Conservation (phyloP, 2,888 invertebrate species). For the Trachelus tabidus region DNA sequence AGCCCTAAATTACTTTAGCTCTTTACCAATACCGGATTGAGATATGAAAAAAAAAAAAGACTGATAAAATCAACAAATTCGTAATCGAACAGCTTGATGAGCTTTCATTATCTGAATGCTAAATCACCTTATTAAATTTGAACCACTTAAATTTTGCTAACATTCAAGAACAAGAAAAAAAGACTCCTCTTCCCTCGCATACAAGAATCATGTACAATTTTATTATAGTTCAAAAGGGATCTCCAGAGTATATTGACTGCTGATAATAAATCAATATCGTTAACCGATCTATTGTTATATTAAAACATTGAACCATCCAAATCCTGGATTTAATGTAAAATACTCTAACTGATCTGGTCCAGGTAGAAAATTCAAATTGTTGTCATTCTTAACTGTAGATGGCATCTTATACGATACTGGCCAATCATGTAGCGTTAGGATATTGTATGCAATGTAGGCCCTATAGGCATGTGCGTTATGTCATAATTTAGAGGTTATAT, state of each 20-base stretch:
- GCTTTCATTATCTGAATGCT: not conserved
- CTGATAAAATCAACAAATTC: not conserved
- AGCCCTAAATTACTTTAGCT: conserved; percentile 52
- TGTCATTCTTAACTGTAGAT: not conserved
- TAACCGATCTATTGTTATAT: not conserved
- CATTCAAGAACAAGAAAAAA: not conserved
- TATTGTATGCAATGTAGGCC: too few species aligned
- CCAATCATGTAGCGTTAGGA: too few species aligned
- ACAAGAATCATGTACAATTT: not conserved
- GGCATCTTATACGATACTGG: not conserved
- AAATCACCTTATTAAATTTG: not conserved
- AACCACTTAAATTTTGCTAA: not conserved
- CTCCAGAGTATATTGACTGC: not conserved
- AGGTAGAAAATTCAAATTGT: not conserved
- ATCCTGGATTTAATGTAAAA: not conserved
- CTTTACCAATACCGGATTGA: conserved; percentile 51
- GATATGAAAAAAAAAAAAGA: conserved; percentile 32
- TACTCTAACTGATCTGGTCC: not conserved
- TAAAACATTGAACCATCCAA: not conserved
- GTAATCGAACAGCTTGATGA: not conserved
- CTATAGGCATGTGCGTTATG: too few species aligned
- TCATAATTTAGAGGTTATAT: conserved; percentile 24
- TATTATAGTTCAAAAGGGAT: not conserved
- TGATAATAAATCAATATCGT: not conserved
- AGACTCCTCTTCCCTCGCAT: not conserved